Conservation (phyloP, 2,797 vertebrate genomes). For the Catharus ustulatus region DNA sequence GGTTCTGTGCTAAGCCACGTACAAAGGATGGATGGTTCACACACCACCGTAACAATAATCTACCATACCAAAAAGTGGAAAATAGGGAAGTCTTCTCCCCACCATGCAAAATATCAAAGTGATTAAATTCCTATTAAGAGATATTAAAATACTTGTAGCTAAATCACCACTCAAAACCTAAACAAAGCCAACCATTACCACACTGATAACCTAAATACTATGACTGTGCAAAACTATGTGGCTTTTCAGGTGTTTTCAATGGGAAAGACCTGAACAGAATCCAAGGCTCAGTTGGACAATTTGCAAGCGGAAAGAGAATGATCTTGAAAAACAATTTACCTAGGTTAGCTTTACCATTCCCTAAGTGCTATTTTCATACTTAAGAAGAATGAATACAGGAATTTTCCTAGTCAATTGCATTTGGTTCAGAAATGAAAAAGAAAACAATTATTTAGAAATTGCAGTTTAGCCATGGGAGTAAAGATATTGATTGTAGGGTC, state of each 20-base stretch:
- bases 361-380: slow-evolving; percentile 45
- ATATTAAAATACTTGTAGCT: slow-evolving; percentile 56
- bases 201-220: slow-evolving; percentile 16
- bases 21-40: slow-evolving; percentile 90
- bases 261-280: slow-evolving; percentile 53
- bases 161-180: slow-evolving; percentile 58
- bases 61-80: slow-evolving; percentile 84
- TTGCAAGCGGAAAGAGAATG: background rate
- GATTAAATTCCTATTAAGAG: slow-evolving; percentile 80
- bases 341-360: slow-evolving; percentile 34
- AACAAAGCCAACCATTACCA: slow-evolving; percentile 70
- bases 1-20: slow-evolving; percentile 94
- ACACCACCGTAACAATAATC: slow-evolving; percentile 87
- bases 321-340: slow-evolving; percentile 55
- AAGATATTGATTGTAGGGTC: slow-evolving; percentile 75
- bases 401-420: slow-evolving; percentile 50
- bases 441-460: slow-evolving; percentile 71
- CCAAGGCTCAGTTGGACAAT: slow-evolving; percentile 40
- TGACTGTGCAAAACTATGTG: slow-evolving; percentile 39
- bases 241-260: slow-evolving; percentile 56
- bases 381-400: slow-evolving; percentile 54
- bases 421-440: slow-evolving; percentile 68
- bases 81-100: slow-evolving; percentile 71
- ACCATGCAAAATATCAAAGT: slow-evolving; percentile 79
- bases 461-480: slow-evolving; percentile 71